A percentile compares a stretch with the other conserved stretches of the same genome.
These are phyloP conservation scores for Sturmia bella DNA, from an alignment of 2,888 invertebrate genomes.

Conservation along the genomic window DNA sequence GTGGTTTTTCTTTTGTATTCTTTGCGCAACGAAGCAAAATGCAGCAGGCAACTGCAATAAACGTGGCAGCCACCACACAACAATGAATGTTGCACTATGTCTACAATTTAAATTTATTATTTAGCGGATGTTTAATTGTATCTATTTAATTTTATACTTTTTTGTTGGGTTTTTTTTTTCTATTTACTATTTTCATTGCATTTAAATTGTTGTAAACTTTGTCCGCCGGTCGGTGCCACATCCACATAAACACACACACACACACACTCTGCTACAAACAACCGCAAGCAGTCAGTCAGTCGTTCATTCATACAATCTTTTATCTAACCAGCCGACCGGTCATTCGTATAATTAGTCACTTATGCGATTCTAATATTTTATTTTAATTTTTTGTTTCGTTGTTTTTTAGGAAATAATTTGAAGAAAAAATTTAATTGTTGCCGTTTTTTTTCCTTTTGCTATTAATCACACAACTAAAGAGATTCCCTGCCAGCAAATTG, in stretches of 20 bases:
- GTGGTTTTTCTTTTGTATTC: constrained; percentile 37
- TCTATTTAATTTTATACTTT: constrained; percentile 78
- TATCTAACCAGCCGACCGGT: constrained; percentile 34
- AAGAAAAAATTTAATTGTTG: constrained; percentile 3
- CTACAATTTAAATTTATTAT: constrained; percentile 79
- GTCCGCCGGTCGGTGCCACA: constrained; percentile 46
- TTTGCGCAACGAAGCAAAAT: constrained; percentile 63
- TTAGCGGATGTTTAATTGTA: constrained; percentile 81
- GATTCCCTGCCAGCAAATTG: too few species aligned
- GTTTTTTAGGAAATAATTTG: neutral
- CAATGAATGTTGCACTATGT: constrained; percentile 67
- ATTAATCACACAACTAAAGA: neutral
- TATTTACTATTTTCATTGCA: constrained; percentile 61
- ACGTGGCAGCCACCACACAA: constrained; percentile 55
- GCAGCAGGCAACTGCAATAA: constrained; percentile 50
- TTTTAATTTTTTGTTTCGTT: constrained; percentile 12
- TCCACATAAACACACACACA: constrained; percentile 33
- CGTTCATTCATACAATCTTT: constrained; percentile 51
- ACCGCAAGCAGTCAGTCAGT: constrained; percentile 8
- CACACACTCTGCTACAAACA: neutral
- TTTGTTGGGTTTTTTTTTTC: constrained; percentile 43
- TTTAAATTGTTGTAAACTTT: constrained; percentile 61
- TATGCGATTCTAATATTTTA: constrained; percentile 42
- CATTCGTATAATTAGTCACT: constrained; percentile 31
- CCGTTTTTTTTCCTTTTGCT: neutral